Conservation (phyloP, 2,113 vertebrate species). For the Petaurus breviceps region DNA sequence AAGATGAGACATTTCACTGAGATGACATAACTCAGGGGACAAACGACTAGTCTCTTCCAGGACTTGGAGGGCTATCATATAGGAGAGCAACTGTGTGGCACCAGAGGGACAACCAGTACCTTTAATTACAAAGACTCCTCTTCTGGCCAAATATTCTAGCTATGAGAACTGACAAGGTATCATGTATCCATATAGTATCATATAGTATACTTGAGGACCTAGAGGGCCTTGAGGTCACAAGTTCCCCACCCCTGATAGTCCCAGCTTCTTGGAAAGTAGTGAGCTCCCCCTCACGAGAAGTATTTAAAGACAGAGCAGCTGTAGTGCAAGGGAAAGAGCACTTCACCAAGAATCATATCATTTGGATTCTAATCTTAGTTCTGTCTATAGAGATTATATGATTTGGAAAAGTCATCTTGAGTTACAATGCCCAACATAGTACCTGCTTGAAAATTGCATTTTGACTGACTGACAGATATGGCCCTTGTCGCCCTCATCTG, state of each 20-base stretch:
- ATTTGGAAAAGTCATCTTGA: neutral
- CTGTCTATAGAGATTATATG: neutral
- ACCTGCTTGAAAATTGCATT: neutral
- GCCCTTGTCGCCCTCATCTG: neutral
- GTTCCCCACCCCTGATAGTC: no score
- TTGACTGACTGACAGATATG: neutral
- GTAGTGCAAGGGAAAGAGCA: neutral
- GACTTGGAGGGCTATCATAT: no score
- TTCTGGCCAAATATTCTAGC: neutral
- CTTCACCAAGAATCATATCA: neutral
- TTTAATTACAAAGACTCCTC: neutral
- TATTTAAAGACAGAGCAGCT: no score
- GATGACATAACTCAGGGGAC: neutral
- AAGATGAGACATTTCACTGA: neutral
- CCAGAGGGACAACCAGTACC: neutral
- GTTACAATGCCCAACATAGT: neutral
- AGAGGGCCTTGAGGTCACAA: no score
- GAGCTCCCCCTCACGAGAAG: no score
- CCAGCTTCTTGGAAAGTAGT: no score
- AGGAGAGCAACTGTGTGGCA: no score
- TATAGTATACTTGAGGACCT: no score
- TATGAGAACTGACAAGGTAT: neutral
- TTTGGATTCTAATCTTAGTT: neutral
- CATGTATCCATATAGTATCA: no score
- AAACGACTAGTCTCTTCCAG: no score